phyloP scores from a whole-genome alignment of 1,140 invertebrate species.

The Heliconius hermathena region DNA sequence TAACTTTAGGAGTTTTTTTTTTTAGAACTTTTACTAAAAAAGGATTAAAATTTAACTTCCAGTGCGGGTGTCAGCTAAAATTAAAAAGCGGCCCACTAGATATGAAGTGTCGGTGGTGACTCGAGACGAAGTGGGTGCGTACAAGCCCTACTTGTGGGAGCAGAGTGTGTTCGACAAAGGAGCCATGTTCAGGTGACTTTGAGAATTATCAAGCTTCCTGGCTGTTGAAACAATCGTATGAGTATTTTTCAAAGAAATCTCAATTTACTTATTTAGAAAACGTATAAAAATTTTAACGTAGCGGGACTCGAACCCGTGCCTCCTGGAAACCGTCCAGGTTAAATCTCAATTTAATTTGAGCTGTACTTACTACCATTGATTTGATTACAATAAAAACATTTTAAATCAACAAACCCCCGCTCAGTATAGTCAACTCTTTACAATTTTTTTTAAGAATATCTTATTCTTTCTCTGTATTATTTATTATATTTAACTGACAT shows the following conservation, averaged over 20 bases:
- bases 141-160: conserved; percentile 97
- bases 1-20: too few relatives aligned
- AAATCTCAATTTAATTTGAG: too few relatives aligned
- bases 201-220: conserved; percentile 26
- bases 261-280: neutral
- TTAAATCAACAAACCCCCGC: too few relatives aligned
- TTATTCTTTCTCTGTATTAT: too few relatives aligned
- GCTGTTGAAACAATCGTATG: conserved; percentile 18
- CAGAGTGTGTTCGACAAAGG: conserved; percentile 97
- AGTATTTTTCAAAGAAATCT: neutral
- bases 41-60: conserved; percentile 38
- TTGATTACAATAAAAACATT: too few relatives aligned
- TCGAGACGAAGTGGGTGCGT: conserved; percentile 97
- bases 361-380: too few relatives aligned
- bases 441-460: too few relatives aligned
- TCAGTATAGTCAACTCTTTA: too few relatives aligned
- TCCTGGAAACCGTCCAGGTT: too few relatives aligned
- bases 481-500: neutral
- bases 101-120: conserved; percentile 97
- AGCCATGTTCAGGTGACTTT: conserved; percentile 85
- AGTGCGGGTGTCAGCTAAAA: conserved; percentile 92
- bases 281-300: too few relatives aligned
- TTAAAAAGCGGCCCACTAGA: conserved; percentile 91
- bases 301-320: too few relatives aligned
- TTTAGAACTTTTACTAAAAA: too few relatives aligned